Evolutionary conservation across 2,113 vertebrate genomes (phyloP).

Genomic region (Podilymbus podiceps): DNA sequence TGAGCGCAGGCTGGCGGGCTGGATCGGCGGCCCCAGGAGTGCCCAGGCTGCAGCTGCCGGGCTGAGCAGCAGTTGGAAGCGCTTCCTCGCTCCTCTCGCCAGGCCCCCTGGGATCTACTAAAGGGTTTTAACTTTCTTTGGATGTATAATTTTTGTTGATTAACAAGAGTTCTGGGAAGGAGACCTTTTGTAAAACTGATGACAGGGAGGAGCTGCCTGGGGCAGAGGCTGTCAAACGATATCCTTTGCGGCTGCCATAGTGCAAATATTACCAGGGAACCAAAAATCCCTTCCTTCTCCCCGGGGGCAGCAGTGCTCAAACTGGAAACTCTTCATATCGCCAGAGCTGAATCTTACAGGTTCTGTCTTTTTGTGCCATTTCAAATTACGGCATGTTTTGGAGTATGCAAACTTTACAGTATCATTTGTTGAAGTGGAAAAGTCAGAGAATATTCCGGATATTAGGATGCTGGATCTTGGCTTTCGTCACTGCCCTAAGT

Average conservation of each 20-base stretch:
- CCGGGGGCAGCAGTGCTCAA: background rate
- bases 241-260: slow-evolving; percentile 20
- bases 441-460: background rate
- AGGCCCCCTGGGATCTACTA: background rate
- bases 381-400: background rate
- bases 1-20: background rate
- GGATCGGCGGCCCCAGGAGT: background rate
- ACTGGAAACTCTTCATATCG: background rate
- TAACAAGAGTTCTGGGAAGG: slow-evolving; percentile 55
- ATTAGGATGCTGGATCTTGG: background rate
- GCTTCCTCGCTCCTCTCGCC: slow-evolving; percentile 1
- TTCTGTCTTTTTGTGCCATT: background rate
- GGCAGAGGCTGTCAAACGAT: slow-evolving; percentile 17
- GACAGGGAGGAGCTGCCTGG: slow-evolving; percentile 38
- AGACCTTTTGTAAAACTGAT: slow-evolving; percentile 39
- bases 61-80: slow-evolving; percentile 24
- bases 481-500: background rate
- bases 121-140: slow-evolving; percentile 41
- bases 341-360: background rate
- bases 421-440: background rate
- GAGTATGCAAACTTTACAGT: background rate
- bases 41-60: slow-evolving; percentile 33
- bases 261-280: background rate
- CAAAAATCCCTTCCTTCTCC: background rate
- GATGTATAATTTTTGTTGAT: slow-evolving; percentile 62